Evolutionary conservation across 2,888 invertebrate species (phyloP).

Genomic region (Pterostichus madidus): DNA sequence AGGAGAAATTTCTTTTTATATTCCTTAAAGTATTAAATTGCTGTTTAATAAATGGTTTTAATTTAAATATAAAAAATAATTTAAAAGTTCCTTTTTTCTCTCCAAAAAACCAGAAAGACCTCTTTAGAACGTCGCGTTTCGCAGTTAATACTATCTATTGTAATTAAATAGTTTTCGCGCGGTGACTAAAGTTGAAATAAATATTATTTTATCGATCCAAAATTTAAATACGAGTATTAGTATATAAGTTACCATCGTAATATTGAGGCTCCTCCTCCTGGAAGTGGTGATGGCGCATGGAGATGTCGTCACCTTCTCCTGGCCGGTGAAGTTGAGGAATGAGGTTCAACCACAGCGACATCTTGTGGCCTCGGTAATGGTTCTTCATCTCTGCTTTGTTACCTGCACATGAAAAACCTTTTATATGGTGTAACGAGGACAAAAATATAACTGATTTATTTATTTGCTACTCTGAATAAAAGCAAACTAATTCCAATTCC

Average conservation of each 20-base stretch:
- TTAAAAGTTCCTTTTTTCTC: too few species aligned
- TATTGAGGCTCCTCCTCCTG: slow-evolving; percentile 89
- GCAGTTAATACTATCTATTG: too few species aligned
- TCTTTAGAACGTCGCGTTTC: too few species aligned
- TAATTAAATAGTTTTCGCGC: too few species aligned
- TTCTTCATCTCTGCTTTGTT: slow-evolving; percentile 88
- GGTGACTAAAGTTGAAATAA: too few species aligned
- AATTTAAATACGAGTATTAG: too few species aligned
- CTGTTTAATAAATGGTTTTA: too few species aligned
- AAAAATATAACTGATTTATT: background rate
- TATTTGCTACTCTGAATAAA: background rate
- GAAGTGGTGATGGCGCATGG: slow-evolving; percentile 93
- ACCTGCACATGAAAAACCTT: slow-evolving; percentile 77
- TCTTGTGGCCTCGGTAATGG: slow-evolving; percentile 96
- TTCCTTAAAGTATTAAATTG: too few species aligned
- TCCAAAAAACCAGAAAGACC: too few species aligned
- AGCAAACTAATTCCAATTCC: background rate
- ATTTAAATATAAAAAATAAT: too few species aligned
- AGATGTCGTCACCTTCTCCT: slow-evolving; percentile 88
- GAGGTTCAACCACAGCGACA: slow-evolving; percentile 94
- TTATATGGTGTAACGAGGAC: background rate
- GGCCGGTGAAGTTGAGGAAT: slow-evolving; percentile 94
- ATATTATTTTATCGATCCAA: too few species aligned
- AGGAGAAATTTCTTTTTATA: too few species aligned
- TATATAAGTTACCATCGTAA: slow-evolving; percentile 83